Evolutionary conservation across 2,888 invertebrate species (phyloP).

Genomic region (Dysmachus trigonus): DNA sequence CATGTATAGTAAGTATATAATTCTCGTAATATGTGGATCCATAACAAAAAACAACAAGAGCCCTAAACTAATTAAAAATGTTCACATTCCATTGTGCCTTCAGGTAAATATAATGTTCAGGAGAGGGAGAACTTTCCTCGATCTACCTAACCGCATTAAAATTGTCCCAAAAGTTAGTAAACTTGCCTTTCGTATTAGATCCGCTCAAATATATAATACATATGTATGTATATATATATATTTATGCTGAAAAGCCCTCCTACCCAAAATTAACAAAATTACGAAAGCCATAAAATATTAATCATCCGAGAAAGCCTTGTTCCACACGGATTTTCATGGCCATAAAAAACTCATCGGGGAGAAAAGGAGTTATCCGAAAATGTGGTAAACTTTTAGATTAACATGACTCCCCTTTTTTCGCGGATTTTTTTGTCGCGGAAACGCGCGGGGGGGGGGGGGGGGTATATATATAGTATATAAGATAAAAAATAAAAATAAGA

Average conservation of each 20-base stretch:
- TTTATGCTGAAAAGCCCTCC: background rate
- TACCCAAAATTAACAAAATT: constrained; percentile 14
- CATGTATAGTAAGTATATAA: background rate
- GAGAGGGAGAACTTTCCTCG: background rate
- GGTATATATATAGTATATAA: background rate
- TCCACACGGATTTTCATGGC: background rate
- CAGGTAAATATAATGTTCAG: background rate
- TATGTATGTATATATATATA: background rate
- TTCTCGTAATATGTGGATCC: background rate
- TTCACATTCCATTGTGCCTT: background rate
- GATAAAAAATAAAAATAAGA: background rate
- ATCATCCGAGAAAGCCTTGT: background rate
- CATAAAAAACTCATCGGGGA: constrained; percentile 30
- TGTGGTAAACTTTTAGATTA: background rate
- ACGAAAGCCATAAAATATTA: background rate
- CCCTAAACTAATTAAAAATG: background rate
- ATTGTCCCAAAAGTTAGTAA: background rate
- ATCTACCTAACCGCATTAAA: background rate
- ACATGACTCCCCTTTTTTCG: background rate
- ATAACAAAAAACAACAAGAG: background rate
- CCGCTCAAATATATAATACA: background rate
- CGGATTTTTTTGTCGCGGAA: background rate
- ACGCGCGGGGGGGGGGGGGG: background rate
- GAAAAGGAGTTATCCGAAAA: background rate
- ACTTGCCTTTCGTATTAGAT: background rate